phyloP scores from a whole-genome alignment of 2,888 invertebrate genomes.

The Pyrochroa serraticornis region DNA sequence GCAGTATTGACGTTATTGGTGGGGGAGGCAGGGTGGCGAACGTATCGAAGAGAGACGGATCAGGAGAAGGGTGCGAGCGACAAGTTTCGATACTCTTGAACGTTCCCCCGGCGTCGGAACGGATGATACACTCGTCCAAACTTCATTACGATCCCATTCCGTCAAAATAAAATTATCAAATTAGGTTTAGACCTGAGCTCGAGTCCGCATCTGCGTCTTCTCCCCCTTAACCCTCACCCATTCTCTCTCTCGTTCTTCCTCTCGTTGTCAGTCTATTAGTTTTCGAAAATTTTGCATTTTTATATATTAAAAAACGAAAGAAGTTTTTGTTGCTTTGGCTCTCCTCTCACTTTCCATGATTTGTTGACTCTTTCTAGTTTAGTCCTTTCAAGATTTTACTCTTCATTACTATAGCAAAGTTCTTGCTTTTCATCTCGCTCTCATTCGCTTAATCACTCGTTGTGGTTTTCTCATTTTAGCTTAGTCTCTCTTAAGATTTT shows the following conservation, averaged over 20 bases:
- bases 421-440: no score
- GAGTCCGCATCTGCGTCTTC: background rate
- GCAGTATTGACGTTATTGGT: conserved; percentile 32
- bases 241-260: background rate
- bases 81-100: background rate
- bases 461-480: no score
- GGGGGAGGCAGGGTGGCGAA: background rate
- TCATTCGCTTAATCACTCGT: no score
- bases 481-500: no score
- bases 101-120: conserved; percentile 12
- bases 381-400: no score
- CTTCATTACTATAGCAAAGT: no score
- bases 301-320: no score
- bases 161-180: conserved; percentile 49
- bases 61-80: background rate
- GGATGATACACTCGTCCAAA: conserved; percentile 48
- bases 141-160: conserved; percentile 52
- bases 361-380: no score
- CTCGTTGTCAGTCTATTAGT: no score
- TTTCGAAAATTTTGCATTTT: background rate
- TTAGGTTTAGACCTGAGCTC: conserved; percentile 40
- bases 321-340: no score
- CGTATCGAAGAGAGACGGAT: conserved; percentile 8
- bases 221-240: background rate
- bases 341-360: no score